Conservation (phyloP, 35 echinoderm and acorn worm species). For the Heliocidaris erythrogramma region DNA sequence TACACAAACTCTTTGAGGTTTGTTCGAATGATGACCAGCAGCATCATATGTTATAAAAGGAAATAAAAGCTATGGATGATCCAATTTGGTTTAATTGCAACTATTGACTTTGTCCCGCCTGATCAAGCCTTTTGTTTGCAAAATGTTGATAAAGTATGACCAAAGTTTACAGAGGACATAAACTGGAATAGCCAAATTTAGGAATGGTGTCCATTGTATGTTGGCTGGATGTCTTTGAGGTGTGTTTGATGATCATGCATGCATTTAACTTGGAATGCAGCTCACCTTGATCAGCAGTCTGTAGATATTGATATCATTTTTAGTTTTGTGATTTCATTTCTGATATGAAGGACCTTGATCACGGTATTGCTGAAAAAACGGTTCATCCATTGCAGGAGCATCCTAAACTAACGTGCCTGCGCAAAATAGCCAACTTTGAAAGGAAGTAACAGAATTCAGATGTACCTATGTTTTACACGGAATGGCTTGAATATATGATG, state of each 20-base stretch:
- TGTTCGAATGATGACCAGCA: background rate
- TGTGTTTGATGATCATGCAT: background rate
- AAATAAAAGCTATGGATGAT: background rate
- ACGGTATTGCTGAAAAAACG: background rate
- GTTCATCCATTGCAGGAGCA: background rate
- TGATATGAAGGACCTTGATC: background rate
- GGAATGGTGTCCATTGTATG: background rate
- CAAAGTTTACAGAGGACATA: background rate
- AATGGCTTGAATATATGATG: background rate
- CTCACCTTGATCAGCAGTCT: background rate
- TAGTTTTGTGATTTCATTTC: too few species aligned
- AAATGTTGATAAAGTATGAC: slow-evolving; percentile 2
- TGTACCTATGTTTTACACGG: background rate
- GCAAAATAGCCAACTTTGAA: background rate
- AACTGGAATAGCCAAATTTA: background rate
- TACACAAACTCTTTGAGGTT: background rate
- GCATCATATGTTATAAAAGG: background rate
- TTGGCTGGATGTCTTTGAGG: background rate
- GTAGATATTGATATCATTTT: background rate
- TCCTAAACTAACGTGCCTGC: background rate
- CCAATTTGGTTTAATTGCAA: background rate
- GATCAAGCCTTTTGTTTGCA: background rate
- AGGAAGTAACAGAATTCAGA: background rate
- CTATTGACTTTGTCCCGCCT: slow-evolving; percentile 1
- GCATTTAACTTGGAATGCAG: background rate